Percentiles rank a stretch among this genome's conserved stretches.
phyloP scores from a whole-genome alignment of 2,113 vertebrate genomes.

The Percopsis transmontana region DNA sequence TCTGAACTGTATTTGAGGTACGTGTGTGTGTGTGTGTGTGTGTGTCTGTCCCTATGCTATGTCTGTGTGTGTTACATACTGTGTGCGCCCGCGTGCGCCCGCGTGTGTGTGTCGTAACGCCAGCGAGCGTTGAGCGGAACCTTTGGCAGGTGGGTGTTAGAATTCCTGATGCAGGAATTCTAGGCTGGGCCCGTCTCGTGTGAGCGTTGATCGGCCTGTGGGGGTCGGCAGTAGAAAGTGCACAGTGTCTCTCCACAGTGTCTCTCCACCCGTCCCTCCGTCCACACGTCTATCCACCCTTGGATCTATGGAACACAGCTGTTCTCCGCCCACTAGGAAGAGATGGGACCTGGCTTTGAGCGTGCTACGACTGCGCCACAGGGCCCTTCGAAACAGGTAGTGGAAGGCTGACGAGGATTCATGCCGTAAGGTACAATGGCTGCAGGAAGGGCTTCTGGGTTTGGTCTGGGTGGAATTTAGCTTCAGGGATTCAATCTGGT shows the following conservation, averaged over 20 bases:
- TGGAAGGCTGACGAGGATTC: background rate
- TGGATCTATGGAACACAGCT: conserved; percentile 57
- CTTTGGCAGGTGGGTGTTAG: conserved; percentile 64
- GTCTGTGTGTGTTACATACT: background rate
- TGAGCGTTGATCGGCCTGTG: conserved; percentile 8
- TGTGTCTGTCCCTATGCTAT: no score
- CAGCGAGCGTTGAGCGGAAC: conserved; percentile 15
- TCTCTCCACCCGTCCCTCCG: background rate
- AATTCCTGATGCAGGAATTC: conserved; percentile 61
- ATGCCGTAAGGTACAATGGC: background rate
- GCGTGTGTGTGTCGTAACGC: conserved; percentile 3
- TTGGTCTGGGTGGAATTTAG: conserved; percentile 14
- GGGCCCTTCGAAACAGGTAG: conserved; percentile 71
- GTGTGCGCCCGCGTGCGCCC: background rate
- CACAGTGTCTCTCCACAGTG: background rate
- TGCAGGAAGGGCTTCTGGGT: background rate
- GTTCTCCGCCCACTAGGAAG: conserved; percentile 47
- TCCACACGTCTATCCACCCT: background rate
- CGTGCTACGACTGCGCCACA: conserved; percentile 72
- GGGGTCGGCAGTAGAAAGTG: conserved; percentile 8
- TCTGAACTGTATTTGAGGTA: no score
- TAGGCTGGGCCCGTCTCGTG: conserved; percentile 42
- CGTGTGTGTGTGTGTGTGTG: no score
- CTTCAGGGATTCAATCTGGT: no score
- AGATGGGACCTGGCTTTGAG: conserved; percentile 70